These are phyloP conservation scores for Drosophila mulleri DNA, from an alignment of 2,888 invertebrate species.

Conservation along the genomic window DNA sequence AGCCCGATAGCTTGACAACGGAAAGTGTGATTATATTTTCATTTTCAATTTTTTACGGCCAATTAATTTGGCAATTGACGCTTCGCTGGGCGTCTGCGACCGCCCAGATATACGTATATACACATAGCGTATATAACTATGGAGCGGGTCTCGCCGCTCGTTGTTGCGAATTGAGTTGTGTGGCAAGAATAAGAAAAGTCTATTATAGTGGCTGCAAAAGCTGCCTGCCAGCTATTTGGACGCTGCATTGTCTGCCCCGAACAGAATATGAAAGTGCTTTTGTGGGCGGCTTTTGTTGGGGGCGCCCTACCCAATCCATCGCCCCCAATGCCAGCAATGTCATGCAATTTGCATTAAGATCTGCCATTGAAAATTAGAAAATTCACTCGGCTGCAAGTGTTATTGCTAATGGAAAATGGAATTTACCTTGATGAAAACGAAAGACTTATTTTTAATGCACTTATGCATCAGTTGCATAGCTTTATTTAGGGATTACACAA, in stretches of 20 bases:
- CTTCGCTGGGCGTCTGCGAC: slow-evolving; percentile 76
- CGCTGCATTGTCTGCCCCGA: slow-evolving; percentile 66
- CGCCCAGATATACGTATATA: slow-evolving; percentile 43
- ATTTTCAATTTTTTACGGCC: slow-evolving; percentile 85
- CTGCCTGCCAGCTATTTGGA: slow-evolving; percentile 72
- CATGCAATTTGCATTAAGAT: slow-evolving; percentile 72
- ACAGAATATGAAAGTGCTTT: slow-evolving; percentile 52
- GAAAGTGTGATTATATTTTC: slow-evolving; percentile 85
- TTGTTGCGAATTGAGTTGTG: slow-evolving; percentile 77
- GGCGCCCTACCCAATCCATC: slow-evolving; percentile 20
- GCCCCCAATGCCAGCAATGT: slow-evolving; percentile 10
- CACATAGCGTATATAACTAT: neutral
- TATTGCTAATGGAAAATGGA: neutral
- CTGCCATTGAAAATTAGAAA: slow-evolving; percentile 72
- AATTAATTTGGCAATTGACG: slow-evolving; percentile 84
- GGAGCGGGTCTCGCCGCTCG: slow-evolving; percentile 3
- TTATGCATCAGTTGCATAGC: slow-evolving; percentile 59
- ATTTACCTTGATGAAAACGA: neutral
- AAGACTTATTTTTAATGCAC: slow-evolving; percentile 48
- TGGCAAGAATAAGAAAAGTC: slow-evolving; percentile 77
- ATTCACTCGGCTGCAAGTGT: slow-evolving; percentile 56
- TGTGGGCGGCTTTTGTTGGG: slow-evolving; percentile 70
- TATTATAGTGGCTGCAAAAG: slow-evolving; percentile 69
- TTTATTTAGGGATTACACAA: slow-evolving; percentile 53
- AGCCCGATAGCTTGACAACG: slow-evolving; percentile 53